Percentiles rank a stretch among this genome's conserved stretches.
Conservation (phyloP, 2,888 invertebrate species). For the Rapana venosa region DNA sequence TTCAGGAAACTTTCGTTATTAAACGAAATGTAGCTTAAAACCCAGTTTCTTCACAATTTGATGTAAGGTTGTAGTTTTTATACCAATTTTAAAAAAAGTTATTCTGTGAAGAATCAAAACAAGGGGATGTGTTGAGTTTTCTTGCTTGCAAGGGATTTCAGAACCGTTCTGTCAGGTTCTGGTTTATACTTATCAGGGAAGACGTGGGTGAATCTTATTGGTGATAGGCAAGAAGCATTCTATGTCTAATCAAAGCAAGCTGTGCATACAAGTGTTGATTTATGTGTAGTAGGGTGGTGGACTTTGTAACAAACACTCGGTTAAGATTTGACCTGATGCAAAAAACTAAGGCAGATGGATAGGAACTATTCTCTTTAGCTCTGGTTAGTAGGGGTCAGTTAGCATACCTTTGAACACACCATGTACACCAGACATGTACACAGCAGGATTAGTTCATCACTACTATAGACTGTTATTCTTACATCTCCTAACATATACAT, state of each 20-base stretch:
- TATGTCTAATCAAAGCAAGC: conserved; percentile 4
- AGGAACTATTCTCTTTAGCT: neutral
- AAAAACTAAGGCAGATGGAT: neutral
- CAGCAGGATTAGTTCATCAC: too few species aligned
- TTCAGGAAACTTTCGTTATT: too few species aligned
- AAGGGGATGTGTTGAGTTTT: too few species aligned
- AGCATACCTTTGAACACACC: neutral
- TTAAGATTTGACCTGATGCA: too few species aligned
- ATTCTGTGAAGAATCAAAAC: too few species aligned
- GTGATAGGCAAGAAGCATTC: neutral
- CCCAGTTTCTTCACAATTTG: too few species aligned
- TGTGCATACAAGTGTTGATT: neutral
- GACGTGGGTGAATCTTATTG: neutral
- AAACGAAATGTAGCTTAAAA: too few species aligned
- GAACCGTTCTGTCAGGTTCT: neutral
- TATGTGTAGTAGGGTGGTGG: neutral
- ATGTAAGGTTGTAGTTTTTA: too few species aligned
- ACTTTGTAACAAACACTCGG: neutral
- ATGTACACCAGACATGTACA: neutral
- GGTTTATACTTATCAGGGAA: neutral
- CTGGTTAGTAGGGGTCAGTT: neutral
- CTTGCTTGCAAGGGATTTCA: too few species aligned
- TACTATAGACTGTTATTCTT: too few species aligned
- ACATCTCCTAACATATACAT: neutral
- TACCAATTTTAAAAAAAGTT: too few species aligned